Percentiles rank a stretch among this genome's conserved stretches.
Conservation (phyloP, 1,140 invertebrate genomes). For the Asobara japonica region DNA sequence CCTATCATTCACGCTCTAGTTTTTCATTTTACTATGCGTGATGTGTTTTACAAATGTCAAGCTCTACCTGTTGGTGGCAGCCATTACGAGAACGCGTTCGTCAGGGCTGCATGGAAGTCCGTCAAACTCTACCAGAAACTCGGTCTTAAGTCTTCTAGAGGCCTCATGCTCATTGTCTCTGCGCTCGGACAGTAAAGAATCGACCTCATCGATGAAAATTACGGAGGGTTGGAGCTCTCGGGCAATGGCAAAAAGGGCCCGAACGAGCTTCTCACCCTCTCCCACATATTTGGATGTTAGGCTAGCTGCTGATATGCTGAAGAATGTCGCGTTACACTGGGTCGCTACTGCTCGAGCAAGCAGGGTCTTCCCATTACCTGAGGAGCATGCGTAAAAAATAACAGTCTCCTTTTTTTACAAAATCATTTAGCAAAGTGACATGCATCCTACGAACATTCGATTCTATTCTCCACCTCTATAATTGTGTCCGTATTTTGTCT, state of each 20-base stretch:
- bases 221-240: constrained; percentile 92
- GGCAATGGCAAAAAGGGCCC: constrained; percentile 94
- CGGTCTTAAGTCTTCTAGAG: constrained; percentile 93
- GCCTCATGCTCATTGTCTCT: constrained; percentile 95
- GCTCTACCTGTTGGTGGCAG: constrained; percentile 97
- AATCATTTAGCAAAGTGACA: too few species aligned
- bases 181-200: constrained; percentile 91
- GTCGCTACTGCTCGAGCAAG: constrained; percentile 91
- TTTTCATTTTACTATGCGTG: too few species aligned
- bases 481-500: too few species aligned
- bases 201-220: constrained; percentile 97
- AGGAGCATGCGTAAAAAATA: too few species aligned
- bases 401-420: too few species aligned
- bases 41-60: too few species aligned
- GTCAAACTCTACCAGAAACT: constrained; percentile 97
- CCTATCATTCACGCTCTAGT: too few species aligned
- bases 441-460: too few species aligned
- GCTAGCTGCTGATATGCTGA: constrained; percentile 95
- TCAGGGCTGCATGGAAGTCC: constrained; percentile 85
- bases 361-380: constrained; percentile 94
- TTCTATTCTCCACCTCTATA: too few species aligned
- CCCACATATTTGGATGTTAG: constrained; percentile 99
- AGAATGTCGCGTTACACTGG: constrained; percentile 93
- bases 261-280: constrained; percentile 97
- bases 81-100: constrained; percentile 94